These are phyloP conservation scores for Proales similis DNA, from an alignment of 1,140 invertebrate species.

Conservation along the genomic window DNA sequence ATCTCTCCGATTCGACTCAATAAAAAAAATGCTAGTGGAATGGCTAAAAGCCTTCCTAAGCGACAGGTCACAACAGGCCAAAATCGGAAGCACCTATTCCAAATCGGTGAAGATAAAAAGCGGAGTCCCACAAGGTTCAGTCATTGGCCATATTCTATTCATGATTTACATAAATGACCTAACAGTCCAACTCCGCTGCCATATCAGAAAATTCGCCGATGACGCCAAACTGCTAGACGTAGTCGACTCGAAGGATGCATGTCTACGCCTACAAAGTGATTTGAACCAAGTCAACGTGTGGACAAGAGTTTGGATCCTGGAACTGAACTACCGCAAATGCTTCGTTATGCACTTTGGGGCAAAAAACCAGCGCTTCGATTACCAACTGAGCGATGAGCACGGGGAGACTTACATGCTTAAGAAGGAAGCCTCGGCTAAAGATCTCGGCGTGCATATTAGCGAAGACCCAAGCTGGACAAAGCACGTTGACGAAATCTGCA, in stretches of 20 bases:
- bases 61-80: conserved; percentile 21
- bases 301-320: neutral
- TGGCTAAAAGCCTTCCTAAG: conserved; percentile 38
- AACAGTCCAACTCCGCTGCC: too few relatives aligned
- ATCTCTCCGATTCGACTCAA: too few relatives aligned
- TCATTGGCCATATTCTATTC: conserved; percentile 39
- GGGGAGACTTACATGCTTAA: too few relatives aligned
- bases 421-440: too few relatives aligned
- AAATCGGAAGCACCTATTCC: conserved; percentile 20
- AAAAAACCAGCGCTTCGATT: neutral
- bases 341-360: conserved; percentile 12
- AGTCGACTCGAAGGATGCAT: neutral
- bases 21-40: neutral
- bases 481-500: too few relatives aligned
- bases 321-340: conserved; percentile 6
- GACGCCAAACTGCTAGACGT: neutral
- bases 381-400: conserved; percentile 1
- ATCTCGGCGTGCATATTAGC: too few relatives aligned
- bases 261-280: neutral
- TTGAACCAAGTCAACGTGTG: neutral
- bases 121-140: conserved; percentile 39
- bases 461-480: too few relatives aligned
- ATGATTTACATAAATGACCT: conserved; percentile 33
- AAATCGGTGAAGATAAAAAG: neutral
- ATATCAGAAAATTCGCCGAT: conserved; percentile 23